A percentile compares a stretch with the other conserved stretches of the same genome.
phyloP scores from a whole-genome alignment of 2,888 invertebrate genomes.

The Melipona bicolor region DNA sequence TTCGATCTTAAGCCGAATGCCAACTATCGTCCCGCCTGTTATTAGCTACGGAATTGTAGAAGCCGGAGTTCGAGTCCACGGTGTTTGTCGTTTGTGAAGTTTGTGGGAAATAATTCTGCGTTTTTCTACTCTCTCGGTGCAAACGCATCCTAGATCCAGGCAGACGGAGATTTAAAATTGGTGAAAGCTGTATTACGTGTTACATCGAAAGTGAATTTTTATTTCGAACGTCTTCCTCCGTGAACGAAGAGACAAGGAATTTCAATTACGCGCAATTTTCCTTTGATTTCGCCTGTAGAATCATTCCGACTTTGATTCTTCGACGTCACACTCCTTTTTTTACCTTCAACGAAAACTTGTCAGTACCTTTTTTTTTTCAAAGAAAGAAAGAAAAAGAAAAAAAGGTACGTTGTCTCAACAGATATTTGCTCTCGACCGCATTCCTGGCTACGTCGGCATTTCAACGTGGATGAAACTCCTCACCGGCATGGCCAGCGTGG shows the following conservation, averaged over 20 bases:
- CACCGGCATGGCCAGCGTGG: neutral
- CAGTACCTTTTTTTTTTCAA: neutral
- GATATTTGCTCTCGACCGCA: constrained; percentile 33
- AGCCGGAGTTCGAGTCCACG: neutral
- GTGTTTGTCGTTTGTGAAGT: neutral
- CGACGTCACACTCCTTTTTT: neutral
- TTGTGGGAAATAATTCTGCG: no score
- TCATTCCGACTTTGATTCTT: no score
- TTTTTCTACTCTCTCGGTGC: no score
- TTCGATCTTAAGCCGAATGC: constrained; percentile 13
- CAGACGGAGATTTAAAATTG: neutral
- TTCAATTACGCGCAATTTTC: neutral
- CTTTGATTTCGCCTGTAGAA: neutral
- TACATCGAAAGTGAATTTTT: neutral
- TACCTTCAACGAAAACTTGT: neutral
- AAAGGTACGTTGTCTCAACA: neutral
- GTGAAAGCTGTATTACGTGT: no score
- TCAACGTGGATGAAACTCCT: neutral
- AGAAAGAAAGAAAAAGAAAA: no score
- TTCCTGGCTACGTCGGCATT: constrained; percentile 10
- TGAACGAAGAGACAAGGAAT: no score
- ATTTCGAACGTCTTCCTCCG: no score
- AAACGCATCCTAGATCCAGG: no score
- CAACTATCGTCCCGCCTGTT: neutral
- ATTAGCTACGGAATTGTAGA: constrained; percentile 19